These are phyloP conservation scores for Fundulus diaphanus DNA, from an alignment of 2,797 vertebrate species.

Conservation along the genomic window DNA sequence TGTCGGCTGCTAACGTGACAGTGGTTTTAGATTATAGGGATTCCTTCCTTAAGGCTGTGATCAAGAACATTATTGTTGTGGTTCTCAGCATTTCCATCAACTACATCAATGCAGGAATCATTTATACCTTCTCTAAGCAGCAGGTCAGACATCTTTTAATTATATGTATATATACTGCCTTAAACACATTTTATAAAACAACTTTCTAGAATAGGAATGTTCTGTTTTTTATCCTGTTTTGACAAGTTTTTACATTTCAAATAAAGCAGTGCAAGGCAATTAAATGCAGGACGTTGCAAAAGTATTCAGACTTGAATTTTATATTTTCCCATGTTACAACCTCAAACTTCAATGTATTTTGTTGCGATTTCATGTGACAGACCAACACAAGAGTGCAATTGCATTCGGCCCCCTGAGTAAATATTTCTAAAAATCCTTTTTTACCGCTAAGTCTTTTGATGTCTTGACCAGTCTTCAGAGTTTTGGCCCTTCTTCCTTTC, in stretches of 20 bases:
- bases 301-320: neutral
- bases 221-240: neutral
- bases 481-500: no score
- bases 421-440: no score
- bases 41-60: slow-evolving; percentile 65
- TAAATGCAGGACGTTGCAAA: neutral
- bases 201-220: no score
- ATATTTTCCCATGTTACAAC: no score
- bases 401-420: no score
- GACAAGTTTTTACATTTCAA: neutral
- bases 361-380: neutral
- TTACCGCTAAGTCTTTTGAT: no score
- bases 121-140: slow-evolving; percentile 71
- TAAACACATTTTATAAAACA: no score
- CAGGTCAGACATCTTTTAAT: slow-evolving; percentile 42
- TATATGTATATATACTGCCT: rapidly evolving
- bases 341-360: neutral
- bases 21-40: slow-evolving; percentile 45
- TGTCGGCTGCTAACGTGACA: slow-evolving; percentile 40
- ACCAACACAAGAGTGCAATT: neutral
- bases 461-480: no score
- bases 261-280: neutral
- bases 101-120: slow-evolving; percentile 74
- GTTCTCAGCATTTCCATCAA: slow-evolving; percentile 71
- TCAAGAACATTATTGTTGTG: slow-evolving; percentile 76